Evolutionary conservation across 2,113 vertebrate genomes (phyloP).

Genomic region (Calidris pugnax): DNA sequence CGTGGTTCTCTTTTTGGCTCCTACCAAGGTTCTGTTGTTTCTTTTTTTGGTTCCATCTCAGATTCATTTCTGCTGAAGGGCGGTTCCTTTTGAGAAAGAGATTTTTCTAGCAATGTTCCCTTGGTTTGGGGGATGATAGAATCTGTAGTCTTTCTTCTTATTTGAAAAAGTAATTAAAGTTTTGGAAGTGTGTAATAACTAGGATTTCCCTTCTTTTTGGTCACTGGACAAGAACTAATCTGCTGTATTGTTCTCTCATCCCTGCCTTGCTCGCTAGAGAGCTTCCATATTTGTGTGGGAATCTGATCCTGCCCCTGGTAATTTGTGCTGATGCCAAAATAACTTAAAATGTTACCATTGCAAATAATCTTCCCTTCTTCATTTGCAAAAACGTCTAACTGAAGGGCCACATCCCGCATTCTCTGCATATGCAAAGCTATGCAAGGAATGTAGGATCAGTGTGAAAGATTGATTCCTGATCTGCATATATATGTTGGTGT

Average conservation of each 20-base stretch:
- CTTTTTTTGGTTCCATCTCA: slow-evolving; percentile 22
- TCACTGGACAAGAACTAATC: slow-evolving; percentile 64
- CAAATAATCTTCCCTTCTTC: slow-evolving; percentile 50
- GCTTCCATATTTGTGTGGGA: slow-evolving; percentile 56
- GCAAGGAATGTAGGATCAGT: slow-evolving; percentile 50
- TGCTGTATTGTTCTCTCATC: slow-evolving; percentile 64
- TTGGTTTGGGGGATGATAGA: background rate
- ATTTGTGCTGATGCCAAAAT: slow-evolving; percentile 68
- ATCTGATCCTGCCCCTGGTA: slow-evolving; percentile 40
- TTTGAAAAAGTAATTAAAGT: slow-evolving; percentile 33
- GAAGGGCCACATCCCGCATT: slow-evolving; percentile 48
- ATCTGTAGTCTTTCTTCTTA: slow-evolving; percentile 34
- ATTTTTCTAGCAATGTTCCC: slow-evolving; percentile 37
- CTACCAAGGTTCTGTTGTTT: slow-evolving; percentile 49
- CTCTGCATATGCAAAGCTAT: slow-evolving; percentile 30
- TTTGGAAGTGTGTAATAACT: slow-evolving; percentile 33
- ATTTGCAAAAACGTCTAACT: slow-evolving; percentile 5
- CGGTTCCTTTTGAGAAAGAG: slow-evolving; percentile 32
- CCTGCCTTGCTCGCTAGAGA: slow-evolving; percentile 57
- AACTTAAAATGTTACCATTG: slow-evolving; percentile 42
- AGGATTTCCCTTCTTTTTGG: slow-evolving; percentile 58
- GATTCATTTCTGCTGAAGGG: slow-evolving; percentile 26
- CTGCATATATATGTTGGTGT: slow-evolving; percentile 46
- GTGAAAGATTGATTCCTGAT: slow-evolving; percentile 54
- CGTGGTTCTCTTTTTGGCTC: slow-evolving; percentile 31